Percentiles rank a stretch among this genome's conserved stretches.
Evolutionary conservation across 1,140 invertebrate species (phyloP).

Genomic region (Planococcus citri): DNA sequence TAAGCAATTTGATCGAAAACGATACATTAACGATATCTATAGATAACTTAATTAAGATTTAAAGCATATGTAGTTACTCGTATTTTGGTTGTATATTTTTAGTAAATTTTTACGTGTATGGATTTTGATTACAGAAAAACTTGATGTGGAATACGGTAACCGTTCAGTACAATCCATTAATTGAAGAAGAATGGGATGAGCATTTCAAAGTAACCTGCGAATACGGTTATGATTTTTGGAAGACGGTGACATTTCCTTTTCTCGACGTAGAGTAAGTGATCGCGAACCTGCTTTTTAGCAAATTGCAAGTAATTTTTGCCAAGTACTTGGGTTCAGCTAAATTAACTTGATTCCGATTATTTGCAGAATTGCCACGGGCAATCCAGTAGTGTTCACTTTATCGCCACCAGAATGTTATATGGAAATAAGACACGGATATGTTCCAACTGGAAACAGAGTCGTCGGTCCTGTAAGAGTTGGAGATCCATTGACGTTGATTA

Average conservation of each 20-base stretch:
- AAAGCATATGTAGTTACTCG: too few relatives aligned
- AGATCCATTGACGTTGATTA: constrained; percentile 79
- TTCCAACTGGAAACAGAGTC: constrained; percentile 65
- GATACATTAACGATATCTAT: too few relatives aligned
- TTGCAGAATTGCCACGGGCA: constrained; percentile 75
- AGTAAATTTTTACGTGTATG: too few relatives aligned
- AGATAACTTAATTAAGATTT: too few relatives aligned
- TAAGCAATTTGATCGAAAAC: too few relatives aligned
- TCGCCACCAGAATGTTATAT: constrained; percentile 89
- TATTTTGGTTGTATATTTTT: too few relatives aligned
- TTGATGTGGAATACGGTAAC: constrained; percentile 94
- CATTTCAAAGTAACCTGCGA: constrained; percentile 94
- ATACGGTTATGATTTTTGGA: constrained; percentile 93
- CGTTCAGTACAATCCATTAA: constrained; percentile 83
- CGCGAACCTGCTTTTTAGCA: neutral
- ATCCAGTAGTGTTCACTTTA: constrained; percentile 84
- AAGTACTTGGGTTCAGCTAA: neutral
- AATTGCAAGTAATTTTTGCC: neutral
- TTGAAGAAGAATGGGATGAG: constrained; percentile 88
- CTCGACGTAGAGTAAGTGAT: constrained; percentile 81
- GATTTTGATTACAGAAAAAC: constrained; percentile 53
- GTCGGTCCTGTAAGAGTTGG: constrained; percentile 80
- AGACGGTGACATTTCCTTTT: constrained; percentile 88
- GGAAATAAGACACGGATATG: constrained; percentile 83
- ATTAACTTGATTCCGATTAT: constrained; percentile 17